These are phyloP conservation scores for Fistularia tabacaria DNA, from an alignment of 2,797 vertebrate genomes.

Conservation along the genomic window DNA sequence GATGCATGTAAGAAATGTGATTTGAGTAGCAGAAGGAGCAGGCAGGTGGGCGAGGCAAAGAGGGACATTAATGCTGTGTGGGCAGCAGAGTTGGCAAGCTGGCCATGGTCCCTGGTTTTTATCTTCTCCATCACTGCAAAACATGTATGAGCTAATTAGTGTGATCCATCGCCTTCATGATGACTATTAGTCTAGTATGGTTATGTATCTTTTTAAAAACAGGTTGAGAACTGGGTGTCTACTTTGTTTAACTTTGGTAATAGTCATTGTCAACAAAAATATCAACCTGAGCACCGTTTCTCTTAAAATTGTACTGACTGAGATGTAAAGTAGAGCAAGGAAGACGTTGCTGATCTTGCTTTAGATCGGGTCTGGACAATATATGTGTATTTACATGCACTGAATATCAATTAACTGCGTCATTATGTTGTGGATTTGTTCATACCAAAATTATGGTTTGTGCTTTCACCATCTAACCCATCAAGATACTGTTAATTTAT, in stretches of 20 bases:
- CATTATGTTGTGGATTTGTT: no score
- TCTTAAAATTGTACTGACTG: no score
- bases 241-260: no score
- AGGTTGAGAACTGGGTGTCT: background rate
- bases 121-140: slow-evolving; percentile 17
- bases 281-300: no score
- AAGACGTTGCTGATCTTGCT: no score
- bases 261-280: background rate
- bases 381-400: no score
- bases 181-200: background rate
- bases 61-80: slow-evolving; percentile 28
- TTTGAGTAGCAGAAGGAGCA: slow-evolving; percentile 38
- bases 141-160: slow-evolving; percentile 4
- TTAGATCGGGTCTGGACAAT: no score
- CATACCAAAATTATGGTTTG: no score
- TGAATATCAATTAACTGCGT: no score
- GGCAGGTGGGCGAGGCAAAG: slow-evolving; percentile 39
- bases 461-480: no score
- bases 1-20: slow-evolving; percentile 29
- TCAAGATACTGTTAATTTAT: no score
- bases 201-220: background rate
- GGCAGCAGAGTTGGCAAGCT: slow-evolving; percentile 31
- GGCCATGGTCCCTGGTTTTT: slow-evolving; percentile 16
- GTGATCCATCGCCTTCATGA: background rate
- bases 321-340: no score